Percentiles rank a stretch among this genome's conserved stretches.
Evolutionary conservation across 2,888 invertebrate species (phyloP).

Genomic region (Subacronicta megacephala): DNA sequence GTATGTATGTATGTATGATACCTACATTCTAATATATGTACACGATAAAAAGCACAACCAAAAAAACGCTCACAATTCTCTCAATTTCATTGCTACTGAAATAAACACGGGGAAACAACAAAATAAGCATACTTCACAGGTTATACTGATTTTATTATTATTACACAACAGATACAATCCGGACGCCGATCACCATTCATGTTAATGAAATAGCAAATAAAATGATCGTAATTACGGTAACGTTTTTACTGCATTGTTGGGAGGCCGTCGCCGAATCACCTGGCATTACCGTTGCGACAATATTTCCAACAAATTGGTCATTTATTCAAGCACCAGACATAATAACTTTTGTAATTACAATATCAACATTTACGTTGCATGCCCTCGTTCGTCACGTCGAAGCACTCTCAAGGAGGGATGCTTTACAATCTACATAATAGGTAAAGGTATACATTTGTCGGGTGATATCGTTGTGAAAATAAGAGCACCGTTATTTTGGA

Average conservation of each 20-base stretch:
- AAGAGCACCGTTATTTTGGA: no score
- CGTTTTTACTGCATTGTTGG: slow-evolving; percentile 85
- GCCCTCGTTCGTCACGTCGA: slow-evolving; percentile 42
- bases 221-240: slow-evolving; percentile 85
- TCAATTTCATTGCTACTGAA: background rate
- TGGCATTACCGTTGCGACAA: slow-evolving; percentile 84
- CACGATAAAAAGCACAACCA: background rate
- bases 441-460: background rate
- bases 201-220: slow-evolving; percentile 85
- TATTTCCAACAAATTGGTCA: slow-evolving; percentile 85
- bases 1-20: no score
- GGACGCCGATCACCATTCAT: slow-evolving; percentile 78
- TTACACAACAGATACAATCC: slow-evolving; percentile 66
- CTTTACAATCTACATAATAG: slow-evolving; percentile 6
- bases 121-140: slow-evolving; percentile 44
- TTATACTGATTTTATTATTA: slow-evolving; percentile 64
- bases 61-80: background rate
- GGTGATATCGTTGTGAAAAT: background rate
- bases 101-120: slow-evolving; percentile 4
- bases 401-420: slow-evolving; percentile 15
- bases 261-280: slow-evolving; percentile 81
- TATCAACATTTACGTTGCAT: slow-evolving; percentile 70
- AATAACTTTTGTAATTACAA: slow-evolving; percentile 84
- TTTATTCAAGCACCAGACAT: slow-evolving; percentile 81
- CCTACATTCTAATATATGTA: no score